These are phyloP conservation scores for Patagioenas fasciata DNA, from an alignment of 2,113 vertebrate genomes.

Conservation along the genomic window DNA sequence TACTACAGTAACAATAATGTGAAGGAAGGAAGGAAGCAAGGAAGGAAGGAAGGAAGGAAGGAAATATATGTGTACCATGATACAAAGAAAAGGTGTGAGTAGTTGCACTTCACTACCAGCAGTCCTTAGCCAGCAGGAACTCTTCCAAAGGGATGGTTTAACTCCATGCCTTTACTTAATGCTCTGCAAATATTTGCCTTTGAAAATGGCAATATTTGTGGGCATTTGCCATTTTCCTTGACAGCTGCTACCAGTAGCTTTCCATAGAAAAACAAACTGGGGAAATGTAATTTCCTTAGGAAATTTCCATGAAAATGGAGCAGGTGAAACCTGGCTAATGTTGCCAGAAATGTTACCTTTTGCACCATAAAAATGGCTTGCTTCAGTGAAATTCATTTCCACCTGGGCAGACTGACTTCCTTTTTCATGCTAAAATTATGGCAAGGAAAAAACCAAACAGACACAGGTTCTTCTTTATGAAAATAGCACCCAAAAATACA, in stretches of 20 bases:
- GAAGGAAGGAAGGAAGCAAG: neutral
- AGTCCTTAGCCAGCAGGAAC: neutral
- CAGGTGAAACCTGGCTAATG: neutral
- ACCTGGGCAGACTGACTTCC: neutral
- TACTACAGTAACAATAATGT: neutral
- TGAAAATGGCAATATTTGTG: constrained; percentile 62
- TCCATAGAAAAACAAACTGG: constrained; percentile 31
- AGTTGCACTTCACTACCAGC: neutral
- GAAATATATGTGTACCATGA: neutral
- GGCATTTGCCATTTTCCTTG: constrained; percentile 52
- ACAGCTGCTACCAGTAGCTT: constrained; percentile 54
- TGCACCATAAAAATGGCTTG: neutral
- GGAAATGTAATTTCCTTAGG: constrained; percentile 14
- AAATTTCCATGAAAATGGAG: constrained; percentile 35
- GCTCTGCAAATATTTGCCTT: constrained; percentile 65
- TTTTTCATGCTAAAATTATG: neutral
- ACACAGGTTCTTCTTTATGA: neutral
- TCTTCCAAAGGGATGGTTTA: constrained; percentile 55
- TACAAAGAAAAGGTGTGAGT: constrained; percentile 16
- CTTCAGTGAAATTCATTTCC: neutral
- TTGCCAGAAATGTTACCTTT: neutral
- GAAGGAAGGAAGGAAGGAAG: neutral
- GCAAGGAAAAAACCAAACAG: neutral
- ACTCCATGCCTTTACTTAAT: constrained; percentile 37
- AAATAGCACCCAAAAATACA: neutral